Evolutionary conservation across 2,888 invertebrate genomes (phyloP).

Genomic region (Patella caerulea): DNA sequence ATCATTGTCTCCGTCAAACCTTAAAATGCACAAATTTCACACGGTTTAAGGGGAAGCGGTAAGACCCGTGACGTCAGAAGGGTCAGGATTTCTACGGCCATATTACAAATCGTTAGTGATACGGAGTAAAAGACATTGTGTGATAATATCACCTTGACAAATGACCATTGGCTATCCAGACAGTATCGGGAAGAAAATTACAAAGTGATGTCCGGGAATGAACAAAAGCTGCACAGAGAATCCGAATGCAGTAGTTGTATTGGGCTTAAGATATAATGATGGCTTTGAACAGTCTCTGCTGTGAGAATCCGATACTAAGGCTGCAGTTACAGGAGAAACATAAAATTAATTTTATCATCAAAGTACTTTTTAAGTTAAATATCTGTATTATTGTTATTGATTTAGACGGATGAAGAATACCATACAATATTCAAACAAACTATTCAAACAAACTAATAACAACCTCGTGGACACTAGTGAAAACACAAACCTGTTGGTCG

Average conservation of each 20-base stretch:
- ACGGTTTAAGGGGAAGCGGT: neutral
- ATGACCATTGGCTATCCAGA: neutral
- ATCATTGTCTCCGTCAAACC: neutral
- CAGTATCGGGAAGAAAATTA: conserved; percentile 2
- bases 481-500: too few species aligned
- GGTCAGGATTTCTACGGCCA: neutral
- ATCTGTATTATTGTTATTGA: neutral
- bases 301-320: neutral
- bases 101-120: neutral
- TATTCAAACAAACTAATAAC: too few species aligned
- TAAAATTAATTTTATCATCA: neutral
- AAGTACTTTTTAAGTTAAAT: neutral
- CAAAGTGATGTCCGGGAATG: neutral
- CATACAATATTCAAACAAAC: too few species aligned
- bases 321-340: neutral
- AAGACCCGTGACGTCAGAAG: neutral
- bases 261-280: conserved; percentile 8
- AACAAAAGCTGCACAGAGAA: neutral
- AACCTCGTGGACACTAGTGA: too few species aligned
- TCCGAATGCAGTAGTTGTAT: conserved; percentile 1
- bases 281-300: neutral
- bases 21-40: neutral
- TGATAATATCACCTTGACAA: conserved; percentile 11
- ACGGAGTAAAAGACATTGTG: conserved; percentile 2
- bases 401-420: too few species aligned